phyloP scores from a whole-genome alignment of 2,888 invertebrate species.

The Glyphotaelius pellucidus region DNA sequence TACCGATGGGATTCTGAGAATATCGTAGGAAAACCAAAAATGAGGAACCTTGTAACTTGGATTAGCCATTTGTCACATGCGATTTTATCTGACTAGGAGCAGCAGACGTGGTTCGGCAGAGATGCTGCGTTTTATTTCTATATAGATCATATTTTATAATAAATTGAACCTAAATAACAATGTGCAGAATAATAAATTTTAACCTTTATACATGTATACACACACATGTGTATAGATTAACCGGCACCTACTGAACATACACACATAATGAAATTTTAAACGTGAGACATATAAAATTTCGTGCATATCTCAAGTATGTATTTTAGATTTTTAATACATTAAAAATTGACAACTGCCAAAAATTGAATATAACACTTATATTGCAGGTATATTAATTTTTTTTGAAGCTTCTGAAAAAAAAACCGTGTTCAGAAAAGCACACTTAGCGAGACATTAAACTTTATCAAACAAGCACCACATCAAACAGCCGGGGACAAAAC shows the following conservation, averaged over 20 bases:
- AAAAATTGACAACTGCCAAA: background rate
- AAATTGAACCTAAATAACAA: too few species aligned
- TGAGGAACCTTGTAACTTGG: background rate
- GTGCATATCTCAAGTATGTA: too few species aligned
- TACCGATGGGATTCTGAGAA: background rate
- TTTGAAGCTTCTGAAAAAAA: background rate
- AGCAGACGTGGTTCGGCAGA: too few species aligned
- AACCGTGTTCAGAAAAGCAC: slow-evolving; percentile 47
- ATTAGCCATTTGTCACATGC: too few species aligned
- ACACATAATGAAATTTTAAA: background rate
- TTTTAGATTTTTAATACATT: too few species aligned
- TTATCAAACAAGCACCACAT: slow-evolving; percentile 52
- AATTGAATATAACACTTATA: background rate
- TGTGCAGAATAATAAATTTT: background rate
- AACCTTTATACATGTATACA: background rate
- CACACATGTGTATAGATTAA: too few species aligned
- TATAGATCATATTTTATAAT: too few species aligned
- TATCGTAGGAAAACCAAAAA: background rate
- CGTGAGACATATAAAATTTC: too few species aligned
- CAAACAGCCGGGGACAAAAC: slow-evolving; percentile 53
- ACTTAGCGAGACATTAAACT: slow-evolving; percentile 32
- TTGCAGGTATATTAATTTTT: background rate
- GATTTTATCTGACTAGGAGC: background rate
- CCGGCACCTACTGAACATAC: background rate
- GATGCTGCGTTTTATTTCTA: too few species aligned